These are phyloP conservation scores for Leucoraja erinaceus DNA, from an alignment of 2,113 vertebrate species.

Conservation along the genomic window DNA sequence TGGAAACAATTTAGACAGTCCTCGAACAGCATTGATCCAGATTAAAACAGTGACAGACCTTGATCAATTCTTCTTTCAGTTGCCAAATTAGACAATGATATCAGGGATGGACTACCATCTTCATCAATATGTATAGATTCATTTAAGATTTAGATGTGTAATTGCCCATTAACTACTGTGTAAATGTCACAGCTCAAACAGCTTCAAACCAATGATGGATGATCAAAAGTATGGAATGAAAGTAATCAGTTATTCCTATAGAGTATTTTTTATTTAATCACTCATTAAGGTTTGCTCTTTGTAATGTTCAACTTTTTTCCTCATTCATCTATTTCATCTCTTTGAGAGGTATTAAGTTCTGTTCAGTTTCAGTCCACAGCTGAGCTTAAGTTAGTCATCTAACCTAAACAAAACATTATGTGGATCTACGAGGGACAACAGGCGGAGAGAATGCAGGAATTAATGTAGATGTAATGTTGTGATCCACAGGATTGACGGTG, in stretches of 20 bases:
- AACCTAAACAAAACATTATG: neutral
- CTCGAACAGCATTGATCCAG: neutral
- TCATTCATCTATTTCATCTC: neutral
- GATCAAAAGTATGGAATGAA: neutral
- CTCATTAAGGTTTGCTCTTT: neutral
- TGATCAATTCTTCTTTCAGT: neutral
- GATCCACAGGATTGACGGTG: neutral
- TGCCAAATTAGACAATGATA: neutral
- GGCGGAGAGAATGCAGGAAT: neutral
- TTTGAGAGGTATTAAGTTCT: constrained; percentile 2
- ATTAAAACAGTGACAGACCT: neutral
- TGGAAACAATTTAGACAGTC: neutral
- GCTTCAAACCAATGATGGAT: neutral
- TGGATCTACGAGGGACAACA: neutral
- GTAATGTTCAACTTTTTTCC: neutral
- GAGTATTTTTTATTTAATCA: neutral
- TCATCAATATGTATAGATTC: neutral
- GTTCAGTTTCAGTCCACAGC: neutral
- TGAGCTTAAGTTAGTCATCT: neutral
- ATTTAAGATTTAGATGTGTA: neutral
- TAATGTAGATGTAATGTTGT: neutral
- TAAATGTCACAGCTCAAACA: neutral
- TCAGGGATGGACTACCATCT: neutral
- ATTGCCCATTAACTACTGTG: neutral
- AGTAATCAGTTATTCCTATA: neutral